Percentiles rank a stretch among this genome's conserved stretches.
These are phyloP conservation scores for Chydorus sphaericus DNA, from an alignment of 2,888 invertebrate genomes.

Conservation along the genomic window DNA sequence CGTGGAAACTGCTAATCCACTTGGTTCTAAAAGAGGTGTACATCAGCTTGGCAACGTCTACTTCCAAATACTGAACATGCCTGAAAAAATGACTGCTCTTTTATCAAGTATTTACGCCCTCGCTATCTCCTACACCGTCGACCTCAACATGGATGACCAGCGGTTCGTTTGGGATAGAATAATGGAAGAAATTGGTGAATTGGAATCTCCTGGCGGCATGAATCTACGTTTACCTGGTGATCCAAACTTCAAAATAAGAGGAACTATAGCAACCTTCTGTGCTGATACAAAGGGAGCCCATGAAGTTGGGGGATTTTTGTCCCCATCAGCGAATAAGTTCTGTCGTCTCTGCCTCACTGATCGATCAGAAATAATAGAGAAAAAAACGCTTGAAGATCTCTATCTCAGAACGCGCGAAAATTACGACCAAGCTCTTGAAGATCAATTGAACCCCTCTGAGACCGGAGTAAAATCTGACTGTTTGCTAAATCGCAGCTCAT, in stretches of 20 bases:
- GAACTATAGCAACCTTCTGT: background rate
- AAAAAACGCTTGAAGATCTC: background rate
- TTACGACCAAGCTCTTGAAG: background rate
- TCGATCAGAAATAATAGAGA: background rate
- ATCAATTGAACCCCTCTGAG: no score
- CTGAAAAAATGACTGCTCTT: background rate
- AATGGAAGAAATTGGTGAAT: background rate
- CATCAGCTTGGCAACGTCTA: background rate
- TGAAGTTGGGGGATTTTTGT: background rate
- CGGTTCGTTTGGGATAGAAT: background rate
- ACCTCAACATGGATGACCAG: background rate
- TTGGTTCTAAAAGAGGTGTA: background rate
- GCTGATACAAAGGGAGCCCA: background rate
- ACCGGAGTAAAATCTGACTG: background rate
- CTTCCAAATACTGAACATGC: background rate
- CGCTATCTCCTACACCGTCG: background rate
- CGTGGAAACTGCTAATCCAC: background rate
- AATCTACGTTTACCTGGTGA: background rate
- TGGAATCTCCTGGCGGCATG: background rate
- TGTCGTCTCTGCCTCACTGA: background rate
- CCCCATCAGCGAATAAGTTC: background rate
- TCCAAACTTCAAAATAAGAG: background rate
- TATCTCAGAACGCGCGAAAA: background rate
- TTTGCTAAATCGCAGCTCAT: constrained; percentile 1
- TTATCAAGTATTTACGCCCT: background rate